These are phyloP conservation scores for Dorcus parallelipipedus DNA, from an alignment of 2,888 invertebrate species.

Conservation along the genomic window DNA sequence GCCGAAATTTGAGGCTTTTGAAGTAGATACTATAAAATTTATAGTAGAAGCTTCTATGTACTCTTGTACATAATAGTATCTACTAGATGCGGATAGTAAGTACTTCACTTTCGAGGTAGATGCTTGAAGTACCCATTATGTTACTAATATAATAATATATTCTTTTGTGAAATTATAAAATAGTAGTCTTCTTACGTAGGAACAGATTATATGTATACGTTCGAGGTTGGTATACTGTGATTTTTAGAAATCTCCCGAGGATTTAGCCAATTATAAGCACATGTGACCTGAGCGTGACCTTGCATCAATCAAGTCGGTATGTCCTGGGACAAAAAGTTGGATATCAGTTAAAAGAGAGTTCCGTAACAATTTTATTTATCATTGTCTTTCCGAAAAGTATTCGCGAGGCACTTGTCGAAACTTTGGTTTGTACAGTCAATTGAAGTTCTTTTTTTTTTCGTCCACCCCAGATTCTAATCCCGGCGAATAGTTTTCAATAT, in stretches of 20 bases:
- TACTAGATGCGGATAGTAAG: too few species aligned
- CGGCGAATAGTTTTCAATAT: slow-evolving; percentile 49
- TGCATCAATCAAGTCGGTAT: slow-evolving; percentile 45
- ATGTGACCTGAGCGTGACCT: slow-evolving; percentile 45
- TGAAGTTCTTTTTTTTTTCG: slow-evolving; percentile 33
- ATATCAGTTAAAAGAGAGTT: slow-evolving; percentile 19
- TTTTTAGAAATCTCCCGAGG: slow-evolving; percentile 34
- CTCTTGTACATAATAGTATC: too few species aligned
- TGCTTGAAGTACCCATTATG: too few species aligned
- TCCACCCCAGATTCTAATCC: slow-evolving; percentile 39
- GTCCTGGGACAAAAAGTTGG: slow-evolving; percentile 31
- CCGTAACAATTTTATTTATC: too few species aligned
- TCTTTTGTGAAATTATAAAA: too few species aligned
- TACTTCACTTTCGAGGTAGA: too few species aligned
- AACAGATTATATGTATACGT: too few species aligned
- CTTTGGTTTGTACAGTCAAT: slow-evolving; percentile 36
- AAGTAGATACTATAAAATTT: too few species aligned
- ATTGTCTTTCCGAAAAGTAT: background rate
- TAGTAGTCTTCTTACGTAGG: too few species aligned
- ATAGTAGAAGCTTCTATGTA: too few species aligned
- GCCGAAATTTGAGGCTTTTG: too few species aligned
- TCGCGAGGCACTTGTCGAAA: slow-evolving; percentile 14
- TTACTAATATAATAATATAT: too few species aligned
- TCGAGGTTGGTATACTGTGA: slow-evolving; percentile 19
- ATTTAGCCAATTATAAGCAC: slow-evolving; percentile 49